Evolutionary conservation across 2,797 vertebrate genomes (phyloP).

Genomic region (Hippocampus kuda): DNA sequence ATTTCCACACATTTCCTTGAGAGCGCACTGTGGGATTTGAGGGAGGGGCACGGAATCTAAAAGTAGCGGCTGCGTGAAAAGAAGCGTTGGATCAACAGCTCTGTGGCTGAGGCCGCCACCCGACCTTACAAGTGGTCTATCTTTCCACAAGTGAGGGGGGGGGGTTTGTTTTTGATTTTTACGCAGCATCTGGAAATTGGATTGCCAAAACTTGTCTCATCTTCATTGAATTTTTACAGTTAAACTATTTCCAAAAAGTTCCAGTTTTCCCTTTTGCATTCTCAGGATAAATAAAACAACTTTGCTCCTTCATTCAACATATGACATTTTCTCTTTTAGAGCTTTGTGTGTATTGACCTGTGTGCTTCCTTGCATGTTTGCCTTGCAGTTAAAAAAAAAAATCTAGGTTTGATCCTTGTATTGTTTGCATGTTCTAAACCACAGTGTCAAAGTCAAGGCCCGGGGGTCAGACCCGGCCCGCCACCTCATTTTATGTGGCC

Average conservation of each 20-base stretch:
- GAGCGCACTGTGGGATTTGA: slow-evolving; percentile 66
- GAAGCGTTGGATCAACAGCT: slow-evolving; percentile 60
- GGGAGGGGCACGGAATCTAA: slow-evolving; percentile 63
- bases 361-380: slow-evolving; percentile 35
- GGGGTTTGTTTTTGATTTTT: slow-evolving; percentile 15
- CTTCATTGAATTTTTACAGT: slow-evolving; percentile 44
- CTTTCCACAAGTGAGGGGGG: slow-evolving; percentile 20
- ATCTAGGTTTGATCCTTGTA: not conserved
- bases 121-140: slow-evolving; percentile 57
- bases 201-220: slow-evolving; percentile 28
- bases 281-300: slow-evolving; percentile 66
- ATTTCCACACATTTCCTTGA: slow-evolving; percentile 74
- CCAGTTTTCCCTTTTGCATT: slow-evolving; percentile 51
- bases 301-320: slow-evolving; percentile 49
- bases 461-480: too few species aligned
- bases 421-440: not conserved
- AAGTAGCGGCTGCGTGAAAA: slow-evolving; percentile 60
- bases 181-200: slow-evolving; percentile 15
- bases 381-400: not conserved
- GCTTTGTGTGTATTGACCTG: slow-evolving; percentile 24
- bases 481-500: too few species aligned
- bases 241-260: slow-evolving; percentile 15
- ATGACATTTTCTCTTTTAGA: slow-evolving; percentile 54
- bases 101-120: slow-evolving; percentile 46
- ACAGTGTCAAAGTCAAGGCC: too few species aligned